Percentiles rank a stretch among this genome's conserved stretches.
Evolutionary conservation across 2,113 vertebrate species (phyloP).

Genomic region (Pelusios castaneus): DNA sequence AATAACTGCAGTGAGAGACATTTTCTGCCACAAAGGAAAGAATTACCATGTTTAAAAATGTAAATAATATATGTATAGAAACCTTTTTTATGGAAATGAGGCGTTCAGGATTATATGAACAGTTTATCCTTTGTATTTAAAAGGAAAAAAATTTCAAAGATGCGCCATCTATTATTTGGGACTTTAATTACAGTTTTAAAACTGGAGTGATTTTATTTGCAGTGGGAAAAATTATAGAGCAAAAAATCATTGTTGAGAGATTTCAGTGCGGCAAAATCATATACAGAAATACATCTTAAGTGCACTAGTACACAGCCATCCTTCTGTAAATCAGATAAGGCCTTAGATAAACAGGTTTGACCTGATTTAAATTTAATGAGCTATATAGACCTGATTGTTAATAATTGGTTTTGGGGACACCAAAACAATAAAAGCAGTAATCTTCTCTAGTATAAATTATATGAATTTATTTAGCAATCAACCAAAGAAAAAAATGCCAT

Average conservation of each 20-base stretch:
- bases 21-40: constrained; percentile 72
- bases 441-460: constrained; percentile 58
- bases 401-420: constrained; percentile 54
- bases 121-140: no score
- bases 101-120: constrained; percentile 68
- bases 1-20: constrained; percentile 70
- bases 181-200: constrained; percentile 78
- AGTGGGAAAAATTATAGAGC: constrained; percentile 26
- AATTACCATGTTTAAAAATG: constrained; percentile 77
- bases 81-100: constrained; percentile 78
- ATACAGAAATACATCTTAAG: constrained; percentile 16
- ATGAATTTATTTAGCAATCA: constrained; percentile 52
- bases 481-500: neutral
- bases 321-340: constrained; percentile 47
- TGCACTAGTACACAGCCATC: neutral
- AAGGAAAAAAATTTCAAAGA: no score
- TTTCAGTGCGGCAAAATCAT: neutral
- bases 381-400: constrained; percentile 52
- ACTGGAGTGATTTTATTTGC: constrained; percentile 72
- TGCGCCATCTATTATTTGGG: constrained; percentile 68
- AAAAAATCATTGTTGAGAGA: neutral
- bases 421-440: constrained; percentile 51
- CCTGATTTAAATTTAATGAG: constrained; percentile 54
- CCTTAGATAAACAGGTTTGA: constrained; percentile 34
- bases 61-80: constrained; percentile 79